These are phyloP conservation scores for Halcyon badia DNA, from an alignment of 2,797 vertebrate genomes.

Conservation along the genomic window DNA sequence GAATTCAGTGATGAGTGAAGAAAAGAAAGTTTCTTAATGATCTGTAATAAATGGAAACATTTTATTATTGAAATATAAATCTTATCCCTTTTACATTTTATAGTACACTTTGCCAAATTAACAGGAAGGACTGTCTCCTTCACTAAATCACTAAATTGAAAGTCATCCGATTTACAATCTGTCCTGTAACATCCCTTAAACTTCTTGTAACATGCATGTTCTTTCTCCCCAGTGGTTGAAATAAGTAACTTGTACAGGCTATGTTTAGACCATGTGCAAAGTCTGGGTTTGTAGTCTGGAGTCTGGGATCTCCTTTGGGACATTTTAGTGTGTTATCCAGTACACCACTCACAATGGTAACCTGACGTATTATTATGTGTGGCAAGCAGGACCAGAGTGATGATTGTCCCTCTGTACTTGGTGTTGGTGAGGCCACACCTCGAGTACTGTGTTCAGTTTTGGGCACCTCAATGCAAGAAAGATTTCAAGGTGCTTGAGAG, in stretches of 20 bases:
- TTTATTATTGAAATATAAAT: neutral
- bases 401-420: too few relatives aligned
- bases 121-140: neutral
- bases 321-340: neutral
- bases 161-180: neutral
- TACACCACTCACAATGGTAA: neutral
- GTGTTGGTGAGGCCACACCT: too few relatives aligned
- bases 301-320: neutral
- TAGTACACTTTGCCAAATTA: neutral
- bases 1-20: neutral
- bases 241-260: neutral
- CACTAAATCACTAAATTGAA: neutral
- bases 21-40: neutral
- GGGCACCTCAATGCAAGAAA: too few relatives aligned
- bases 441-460: too few relatives aligned
- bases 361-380: too few relatives aligned
- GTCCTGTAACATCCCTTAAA: neutral
- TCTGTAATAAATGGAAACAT: neutral
- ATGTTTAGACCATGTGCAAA: neutral
- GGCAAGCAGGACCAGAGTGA: too few relatives aligned
- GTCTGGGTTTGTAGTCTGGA: neutral
- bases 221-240: neutral
- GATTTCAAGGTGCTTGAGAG: too few relatives aligned
- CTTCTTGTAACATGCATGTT: neutral
- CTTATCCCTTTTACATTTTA: neutral